Evolutionary conservation across 30 jellyfish, hydroid and myxozoan species (phyloP).

Genomic region (Aurelia coerulea): DNA sequence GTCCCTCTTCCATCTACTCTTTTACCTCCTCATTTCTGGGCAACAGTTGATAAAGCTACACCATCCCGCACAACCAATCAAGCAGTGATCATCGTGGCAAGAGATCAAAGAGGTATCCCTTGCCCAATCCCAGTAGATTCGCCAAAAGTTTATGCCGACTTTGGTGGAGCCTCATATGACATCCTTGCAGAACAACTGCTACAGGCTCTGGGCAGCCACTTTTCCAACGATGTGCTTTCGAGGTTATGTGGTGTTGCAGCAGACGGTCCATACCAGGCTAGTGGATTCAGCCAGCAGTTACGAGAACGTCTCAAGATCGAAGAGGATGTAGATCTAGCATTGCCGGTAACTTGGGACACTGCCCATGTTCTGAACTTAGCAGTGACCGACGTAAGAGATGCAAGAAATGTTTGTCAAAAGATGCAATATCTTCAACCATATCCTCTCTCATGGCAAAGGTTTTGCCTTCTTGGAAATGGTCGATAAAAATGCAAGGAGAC

Average conservation of each 20-base stretch:
- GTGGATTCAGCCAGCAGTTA: constrained; percentile 20
- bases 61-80: constrained; percentile 48
- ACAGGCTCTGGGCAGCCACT: constrained; percentile 38
- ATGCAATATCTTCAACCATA: constrained; percentile 24
- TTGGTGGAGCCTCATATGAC: constrained; percentile 42
- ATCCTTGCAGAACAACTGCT: constrained; percentile 43
- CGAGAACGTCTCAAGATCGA: constrained; percentile 21
- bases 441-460: constrained; percentile 27
- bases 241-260: constrained; percentile 67
- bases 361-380: constrained; percentile 44
- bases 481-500: constrained; percentile 37
- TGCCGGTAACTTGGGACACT: constrained; percentile 63
- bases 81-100: constrained; percentile 44
- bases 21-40: constrained; percentile 63
- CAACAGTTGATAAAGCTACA: constrained; percentile 42
- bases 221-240: constrained; percentile 30
- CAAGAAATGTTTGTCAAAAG: constrained; percentile 1
- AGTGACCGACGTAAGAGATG: constrained; percentile 28
- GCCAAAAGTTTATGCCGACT: constrained; percentile 22
- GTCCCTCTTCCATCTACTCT: constrained; percentile 55
- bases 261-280: constrained; percentile 54
- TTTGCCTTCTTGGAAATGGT: constrained; percentile 40
- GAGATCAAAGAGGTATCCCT: constrained; percentile 33
- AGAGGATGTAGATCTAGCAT: constrained; percentile 3
- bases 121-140: constrained; percentile 57